Percentiles rank a stretch among this genome's conserved stretches.
phyloP scores from a whole-genome alignment of 2,113 vertebrate genomes.

The Pterocles burchelli region DNA sequence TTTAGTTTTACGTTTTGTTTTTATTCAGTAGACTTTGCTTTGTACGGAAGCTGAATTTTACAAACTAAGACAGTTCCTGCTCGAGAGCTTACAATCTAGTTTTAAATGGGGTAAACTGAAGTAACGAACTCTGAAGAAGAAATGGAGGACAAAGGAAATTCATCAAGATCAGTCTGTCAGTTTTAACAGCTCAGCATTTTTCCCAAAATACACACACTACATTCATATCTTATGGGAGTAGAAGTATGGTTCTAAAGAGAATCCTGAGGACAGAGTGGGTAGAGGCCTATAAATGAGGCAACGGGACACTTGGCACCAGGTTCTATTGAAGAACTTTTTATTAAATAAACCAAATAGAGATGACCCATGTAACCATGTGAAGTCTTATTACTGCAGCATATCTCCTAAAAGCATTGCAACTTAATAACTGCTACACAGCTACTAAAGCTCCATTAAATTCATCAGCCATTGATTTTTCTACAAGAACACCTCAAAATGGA shows the following conservation, averaged over 20 bases:
- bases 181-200: background rate
- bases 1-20: accelerated
- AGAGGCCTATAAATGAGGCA: background rate
- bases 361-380: background rate
- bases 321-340: background rate
- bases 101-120: background rate
- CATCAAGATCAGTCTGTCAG: accelerated
- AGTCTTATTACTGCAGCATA: background rate
- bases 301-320: background rate
- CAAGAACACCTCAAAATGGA: background rate
- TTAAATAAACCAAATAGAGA: background rate
- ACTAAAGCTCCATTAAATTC: background rate
- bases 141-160: background rate
- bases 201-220: background rate
- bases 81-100: slow-evolving; percentile 41
- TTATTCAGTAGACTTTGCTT: background rate
- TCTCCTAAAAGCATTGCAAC: background rate
- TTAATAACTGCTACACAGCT: background rate
- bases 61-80: background rate
- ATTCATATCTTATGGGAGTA: accelerated
- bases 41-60: background rate
- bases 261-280: background rate
- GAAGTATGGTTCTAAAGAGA: accelerated
- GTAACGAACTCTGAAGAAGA: background rate
- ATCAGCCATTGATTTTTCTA: background rate